phyloP scores from a whole-genome alignment of 2,113 vertebrate genomes.

The Chaetorhynchus papuensis region DNA sequence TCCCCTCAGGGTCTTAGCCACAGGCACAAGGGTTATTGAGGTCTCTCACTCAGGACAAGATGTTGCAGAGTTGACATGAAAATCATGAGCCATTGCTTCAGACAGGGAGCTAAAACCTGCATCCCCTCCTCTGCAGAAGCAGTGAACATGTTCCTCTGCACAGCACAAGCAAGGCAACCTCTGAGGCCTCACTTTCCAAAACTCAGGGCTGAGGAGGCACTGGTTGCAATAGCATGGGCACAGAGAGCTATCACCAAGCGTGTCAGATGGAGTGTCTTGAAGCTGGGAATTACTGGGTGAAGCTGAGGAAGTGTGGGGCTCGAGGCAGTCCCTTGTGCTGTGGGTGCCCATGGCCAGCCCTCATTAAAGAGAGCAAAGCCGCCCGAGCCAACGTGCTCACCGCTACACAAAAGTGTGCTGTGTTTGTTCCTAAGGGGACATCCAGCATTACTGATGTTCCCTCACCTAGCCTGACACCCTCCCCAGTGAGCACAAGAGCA shows the following conservation, averaged over 20 bases:
- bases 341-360: background rate
- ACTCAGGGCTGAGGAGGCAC: background rate
- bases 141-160: background rate
- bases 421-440: background rate
- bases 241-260: background rate
- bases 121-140: background rate
- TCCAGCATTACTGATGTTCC: background rate
- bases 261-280: background rate
- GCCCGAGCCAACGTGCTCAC: accelerated
- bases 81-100: background rate
- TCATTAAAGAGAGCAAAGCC: background rate
- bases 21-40: background rate
- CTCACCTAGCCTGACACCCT: background rate
- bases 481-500: background rate
- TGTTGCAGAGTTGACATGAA: background rate
- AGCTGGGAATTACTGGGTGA: background rate
- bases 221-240: background rate
- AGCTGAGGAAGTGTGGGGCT: background rate
- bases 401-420: background rate
- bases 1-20: background rate
- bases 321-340: background rate
- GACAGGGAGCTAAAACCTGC: background rate
- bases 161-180: background rate
- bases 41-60: background rate
- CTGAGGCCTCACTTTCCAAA: background rate